A percentile compares a stretch with the other conserved stretches of the same genome.
These are phyloP conservation scores for Drosophila repletoides DNA, from an alignment of 1,140 invertebrate genomes.

Conservation along the genomic window DNA sequence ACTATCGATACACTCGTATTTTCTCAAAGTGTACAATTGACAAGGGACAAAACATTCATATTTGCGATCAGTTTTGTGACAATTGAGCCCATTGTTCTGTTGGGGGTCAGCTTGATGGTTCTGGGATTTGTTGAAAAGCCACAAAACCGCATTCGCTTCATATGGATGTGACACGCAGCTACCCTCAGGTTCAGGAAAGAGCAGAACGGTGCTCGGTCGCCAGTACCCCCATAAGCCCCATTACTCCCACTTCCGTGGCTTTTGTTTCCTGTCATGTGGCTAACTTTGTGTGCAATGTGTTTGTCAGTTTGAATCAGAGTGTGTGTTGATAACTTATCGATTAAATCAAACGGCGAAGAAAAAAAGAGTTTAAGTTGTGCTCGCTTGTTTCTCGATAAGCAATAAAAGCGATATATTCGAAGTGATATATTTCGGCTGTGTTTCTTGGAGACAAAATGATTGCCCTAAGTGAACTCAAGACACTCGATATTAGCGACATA, in stretches of 20 bases:
- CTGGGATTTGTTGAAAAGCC: slow-evolving; percentile 20
- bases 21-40: background rate
- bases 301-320: slow-evolving; percentile 8
- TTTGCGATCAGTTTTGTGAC: background rate
- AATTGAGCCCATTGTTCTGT: background rate
- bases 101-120: slow-evolving; percentile 3
- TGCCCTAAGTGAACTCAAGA: too few relatives aligned
- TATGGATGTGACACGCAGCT: slow-evolving; percentile 19
- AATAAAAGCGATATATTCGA: too few relatives aligned
- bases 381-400: too few relatives aligned
- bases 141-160: slow-evolving; percentile 31
- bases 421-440: too few relatives aligned
- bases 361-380: too few relatives aligned
- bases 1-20: background rate
- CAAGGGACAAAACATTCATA: background rate
- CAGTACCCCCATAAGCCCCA: background rate
- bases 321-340: too few relatives aligned
- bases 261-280: slow-evolving; percentile 10
- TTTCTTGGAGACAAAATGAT: too few relatives aligned
- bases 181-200: background rate
- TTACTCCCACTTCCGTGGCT: slow-evolving; percentile 3
- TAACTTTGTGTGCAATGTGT: background rate
- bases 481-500: too few relatives aligned
- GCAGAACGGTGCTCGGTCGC: too few relatives aligned
- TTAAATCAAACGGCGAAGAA: too few relatives aligned